A percentile compares a stretch with the other conserved stretches of the same genome.
These are phyloP conservation scores for Trichonephila clavipes DNA, from an alignment of 1,140 invertebrate genomes.

Conservation along the genomic window DNA sequence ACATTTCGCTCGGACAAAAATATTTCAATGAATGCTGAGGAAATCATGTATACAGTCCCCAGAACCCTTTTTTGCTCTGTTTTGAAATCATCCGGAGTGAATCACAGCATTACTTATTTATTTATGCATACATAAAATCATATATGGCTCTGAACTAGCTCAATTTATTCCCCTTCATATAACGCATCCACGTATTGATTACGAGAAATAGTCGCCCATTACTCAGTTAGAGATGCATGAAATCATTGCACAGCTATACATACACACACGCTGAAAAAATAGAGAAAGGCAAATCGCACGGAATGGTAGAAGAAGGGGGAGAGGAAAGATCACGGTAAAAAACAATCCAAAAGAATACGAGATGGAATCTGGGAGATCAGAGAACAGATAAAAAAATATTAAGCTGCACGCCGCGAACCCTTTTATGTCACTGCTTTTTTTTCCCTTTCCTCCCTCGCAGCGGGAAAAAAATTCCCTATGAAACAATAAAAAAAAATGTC, in stretches of 20 bases:
- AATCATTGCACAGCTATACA: conserved; percentile 48
- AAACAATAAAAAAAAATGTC: conserved; percentile 61
- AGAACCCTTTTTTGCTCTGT: not conserved
- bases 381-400: conserved; percentile 71
- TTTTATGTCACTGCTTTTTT: conserved; percentile 71
- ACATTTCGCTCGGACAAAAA: not conserved
- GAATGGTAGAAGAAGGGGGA: not conserved
- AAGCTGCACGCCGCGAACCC: conserved; percentile 61
- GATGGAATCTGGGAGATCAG: conserved; percentile 66
- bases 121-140: conserved; percentile 68
- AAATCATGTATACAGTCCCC: conserved; percentile 7
- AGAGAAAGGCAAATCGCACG: conserved; percentile 19
- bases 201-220: conserved; percentile 57
- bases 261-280: not conserved
- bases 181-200: conserved; percentile 50
- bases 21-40: not conserved
- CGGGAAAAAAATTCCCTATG: conserved; percentile 33
- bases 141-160: not conserved
- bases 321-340: not conserved
- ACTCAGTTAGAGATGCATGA: conserved; percentile 65
- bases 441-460: conserved; percentile 31
- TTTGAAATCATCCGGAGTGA: conserved; percentile 43
- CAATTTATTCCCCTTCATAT: conserved; percentile 54
- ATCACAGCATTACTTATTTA: conserved; percentile 66
- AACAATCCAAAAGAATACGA: conserved; percentile 65